A percentile compares a stretch with the other conserved stretches of the same genome.
Conservation (phyloP, 2,113 vertebrate species). For the Sinosuthora webbiana region DNA sequence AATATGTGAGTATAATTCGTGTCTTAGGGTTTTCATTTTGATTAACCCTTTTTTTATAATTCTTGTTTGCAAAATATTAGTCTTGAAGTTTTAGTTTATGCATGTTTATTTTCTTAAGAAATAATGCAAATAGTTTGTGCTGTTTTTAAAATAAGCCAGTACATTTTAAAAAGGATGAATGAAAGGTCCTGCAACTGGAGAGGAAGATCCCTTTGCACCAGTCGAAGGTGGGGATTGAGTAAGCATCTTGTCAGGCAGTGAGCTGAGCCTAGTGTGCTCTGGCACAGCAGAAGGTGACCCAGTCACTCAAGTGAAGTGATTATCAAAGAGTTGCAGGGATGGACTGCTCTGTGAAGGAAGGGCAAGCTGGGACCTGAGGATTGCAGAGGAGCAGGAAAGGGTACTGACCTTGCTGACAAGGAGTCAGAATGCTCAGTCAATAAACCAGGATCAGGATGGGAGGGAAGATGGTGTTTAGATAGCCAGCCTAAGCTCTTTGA, state of each 20-base stretch:
- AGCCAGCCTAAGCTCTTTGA: not conserved
- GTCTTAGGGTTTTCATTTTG: not conserved
- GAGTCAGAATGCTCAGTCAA: not conserved
- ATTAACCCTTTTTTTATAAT: not conserved
- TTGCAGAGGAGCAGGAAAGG: not conserved
- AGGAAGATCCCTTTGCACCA: not conserved
- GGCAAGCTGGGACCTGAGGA: not conserved
- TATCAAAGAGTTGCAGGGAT: too few species aligned
- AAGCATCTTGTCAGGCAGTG: not conserved
- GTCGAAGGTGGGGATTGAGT: not conserved
- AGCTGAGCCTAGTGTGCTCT: not conserved
- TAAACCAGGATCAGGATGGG: not conserved
- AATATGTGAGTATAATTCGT: not conserved
- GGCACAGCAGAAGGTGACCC: too few species aligned
- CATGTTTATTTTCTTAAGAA: not conserved
- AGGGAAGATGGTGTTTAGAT: not conserved
- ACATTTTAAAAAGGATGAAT: not conserved
- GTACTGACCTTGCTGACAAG: not conserved
- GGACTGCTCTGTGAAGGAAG: not conserved
- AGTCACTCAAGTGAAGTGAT: not conserved
- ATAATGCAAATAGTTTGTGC: not conserved
- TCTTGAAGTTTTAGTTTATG: not conserved
- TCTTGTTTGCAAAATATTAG: constrained; percentile 1
- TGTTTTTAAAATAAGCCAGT: not conserved
- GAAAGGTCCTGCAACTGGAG: not conserved